A percentile compares a stretch with the other conserved stretches of the same genome.
Conservation (phyloP, 1,140 invertebrate genomes). For the Aethina tumida region DNA sequence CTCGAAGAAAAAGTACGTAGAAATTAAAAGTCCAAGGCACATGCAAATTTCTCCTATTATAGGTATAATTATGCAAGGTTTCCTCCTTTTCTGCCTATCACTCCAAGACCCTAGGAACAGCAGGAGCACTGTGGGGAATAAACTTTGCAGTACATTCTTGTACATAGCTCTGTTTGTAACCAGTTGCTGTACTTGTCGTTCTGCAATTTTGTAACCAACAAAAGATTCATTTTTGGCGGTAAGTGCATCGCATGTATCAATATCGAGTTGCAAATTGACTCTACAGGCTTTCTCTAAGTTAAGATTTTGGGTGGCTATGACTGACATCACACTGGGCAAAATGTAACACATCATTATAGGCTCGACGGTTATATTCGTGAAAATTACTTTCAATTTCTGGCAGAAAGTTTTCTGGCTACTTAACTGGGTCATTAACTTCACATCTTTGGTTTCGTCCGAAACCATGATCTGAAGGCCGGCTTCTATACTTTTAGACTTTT, state of each 20-base stretch:
- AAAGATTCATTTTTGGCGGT: slow-evolving; percentile 37
- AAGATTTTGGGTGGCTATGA: slow-evolving; percentile 45
- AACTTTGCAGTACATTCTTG: slow-evolving; percentile 45
- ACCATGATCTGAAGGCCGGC: slow-evolving; percentile 17
- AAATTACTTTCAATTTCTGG: slow-evolving; percentile 18
- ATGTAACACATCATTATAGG: slow-evolving; percentile 43
- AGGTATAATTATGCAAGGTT: slow-evolving; percentile 45
- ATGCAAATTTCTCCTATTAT: slow-evolving; percentile 40
- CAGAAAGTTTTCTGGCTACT: slow-evolving; percentile 13
- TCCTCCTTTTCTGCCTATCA: slow-evolving; percentile 46
- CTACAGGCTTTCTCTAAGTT: slow-evolving; percentile 53
- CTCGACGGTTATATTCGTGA: slow-evolving; percentile 41
- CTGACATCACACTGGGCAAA: slow-evolving; percentile 41
- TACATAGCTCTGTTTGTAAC: slow-evolving; percentile 47
- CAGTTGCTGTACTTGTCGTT: slow-evolving; percentile 43
- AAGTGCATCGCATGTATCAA: slow-evolving; percentile 48
- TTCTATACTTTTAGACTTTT: slow-evolving; percentile 24
- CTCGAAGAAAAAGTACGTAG: slow-evolving; percentile 35
- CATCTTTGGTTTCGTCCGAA: not conserved
- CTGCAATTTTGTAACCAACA: slow-evolving; percentile 37
- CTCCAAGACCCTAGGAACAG: slow-evolving; percentile 53
- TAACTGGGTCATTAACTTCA: slow-evolving; percentile 4
- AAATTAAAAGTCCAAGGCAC: slow-evolving; percentile 25
- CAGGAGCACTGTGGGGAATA: slow-evolving; percentile 45
- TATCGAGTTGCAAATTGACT: slow-evolving; percentile 47